phyloP scores from a whole-genome alignment of 2,888 invertebrate species.

The Orthosia gothica region DNA sequence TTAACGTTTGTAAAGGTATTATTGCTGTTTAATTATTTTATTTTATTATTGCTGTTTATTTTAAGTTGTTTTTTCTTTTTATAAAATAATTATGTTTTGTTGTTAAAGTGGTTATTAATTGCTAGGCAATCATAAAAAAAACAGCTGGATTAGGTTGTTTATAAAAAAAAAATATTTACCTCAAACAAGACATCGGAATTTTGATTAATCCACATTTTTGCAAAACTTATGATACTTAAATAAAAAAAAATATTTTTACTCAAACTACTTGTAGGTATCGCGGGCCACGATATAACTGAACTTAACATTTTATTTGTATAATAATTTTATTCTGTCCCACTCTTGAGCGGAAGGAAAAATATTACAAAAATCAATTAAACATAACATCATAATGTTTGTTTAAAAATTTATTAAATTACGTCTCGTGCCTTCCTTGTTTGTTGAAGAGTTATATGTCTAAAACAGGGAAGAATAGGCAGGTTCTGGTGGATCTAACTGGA shows the following conservation, averaged over 20 bases:
- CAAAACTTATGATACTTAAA: slow-evolving; percentile 19
- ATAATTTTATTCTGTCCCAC: slow-evolving; percentile 64
- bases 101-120: background rate
- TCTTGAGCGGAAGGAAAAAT: slow-evolving; percentile 72
- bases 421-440: slow-evolving; percentile 73
- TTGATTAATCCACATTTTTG: slow-evolving; percentile 73
- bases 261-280: slow-evolving; percentile 56
- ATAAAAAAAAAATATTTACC: slow-evolving; percentile 64
- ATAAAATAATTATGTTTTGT: background rate
- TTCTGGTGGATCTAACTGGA: slow-evolving; percentile 19
- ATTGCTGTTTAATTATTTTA: slow-evolving; percentile 14
- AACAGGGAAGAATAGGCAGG: slow-evolving; percentile 68
- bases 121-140: background rate
- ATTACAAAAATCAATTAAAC: slow-evolving; percentile 70
- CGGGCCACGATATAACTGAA: slow-evolving; percentile 55
- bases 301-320: slow-evolving; percentile 58
- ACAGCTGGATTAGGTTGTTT: rapidly evolving
- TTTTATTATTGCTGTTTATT: slow-evolving; percentile 13
- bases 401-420: slow-evolving; percentile 70
- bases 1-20: slow-evolving; percentile 4
- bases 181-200: slow-evolving; percentile 73
- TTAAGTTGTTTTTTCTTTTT: background rate
- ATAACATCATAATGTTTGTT: slow-evolving; percentile 63
- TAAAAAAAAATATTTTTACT: slow-evolving; percentile 15
- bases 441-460: slow-evolving; percentile 57